Conservation (phyloP, 2,113 vertebrate genomes). For the Delphinus delphis region DNA sequence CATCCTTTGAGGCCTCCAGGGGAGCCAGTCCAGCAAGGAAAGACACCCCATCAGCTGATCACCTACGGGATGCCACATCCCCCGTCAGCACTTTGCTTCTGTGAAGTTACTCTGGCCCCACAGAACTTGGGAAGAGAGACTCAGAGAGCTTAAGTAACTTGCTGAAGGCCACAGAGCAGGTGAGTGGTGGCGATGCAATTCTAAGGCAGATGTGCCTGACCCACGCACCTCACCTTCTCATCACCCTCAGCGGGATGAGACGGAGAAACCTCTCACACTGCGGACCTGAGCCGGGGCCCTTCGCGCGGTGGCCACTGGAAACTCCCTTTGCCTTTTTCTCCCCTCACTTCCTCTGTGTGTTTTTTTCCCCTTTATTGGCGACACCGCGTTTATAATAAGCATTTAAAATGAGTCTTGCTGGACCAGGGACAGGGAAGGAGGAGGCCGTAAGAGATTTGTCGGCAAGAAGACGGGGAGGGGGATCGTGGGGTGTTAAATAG, state of each 20-base stretch:
- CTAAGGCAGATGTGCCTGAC: too few species aligned
- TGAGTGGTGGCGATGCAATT: neutral
- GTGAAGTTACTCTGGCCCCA: neutral
- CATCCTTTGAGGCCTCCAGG: neutral
- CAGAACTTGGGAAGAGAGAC: neutral
- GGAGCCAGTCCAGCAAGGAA: neutral
- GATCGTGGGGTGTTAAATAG: slow-evolving; percentile 86
- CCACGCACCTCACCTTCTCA: rapidly evolving
- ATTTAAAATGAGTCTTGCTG: slow-evolving; percentile 89
- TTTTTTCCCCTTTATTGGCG: slow-evolving; percentile 60
- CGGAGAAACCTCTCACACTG: rapidly evolving
- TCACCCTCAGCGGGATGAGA: neutral
- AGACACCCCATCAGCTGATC: neutral
- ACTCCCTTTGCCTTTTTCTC: slow-evolving; percentile 44
- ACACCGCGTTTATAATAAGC: slow-evolving; percentile 86
- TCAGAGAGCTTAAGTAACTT: slow-evolving; percentile 39
- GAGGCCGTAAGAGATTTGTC: slow-evolving; percentile 72
- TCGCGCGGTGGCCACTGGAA: neutral
- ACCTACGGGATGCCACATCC: rapidly evolving
- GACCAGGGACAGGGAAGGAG: slow-evolving; percentile 80
- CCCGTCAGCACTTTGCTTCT: rapidly evolving
- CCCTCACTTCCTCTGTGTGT: neutral
- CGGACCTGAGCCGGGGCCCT: neutral
- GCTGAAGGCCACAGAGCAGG: slow-evolving; percentile 27
- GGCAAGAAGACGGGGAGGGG: slow-evolving; percentile 76